Evolutionary conservation across 1,140 invertebrate genomes (phyloP), one percentile per base, ranked within the genome.

Genomic region (Leptinotarsa undecemlineata): DNA sequence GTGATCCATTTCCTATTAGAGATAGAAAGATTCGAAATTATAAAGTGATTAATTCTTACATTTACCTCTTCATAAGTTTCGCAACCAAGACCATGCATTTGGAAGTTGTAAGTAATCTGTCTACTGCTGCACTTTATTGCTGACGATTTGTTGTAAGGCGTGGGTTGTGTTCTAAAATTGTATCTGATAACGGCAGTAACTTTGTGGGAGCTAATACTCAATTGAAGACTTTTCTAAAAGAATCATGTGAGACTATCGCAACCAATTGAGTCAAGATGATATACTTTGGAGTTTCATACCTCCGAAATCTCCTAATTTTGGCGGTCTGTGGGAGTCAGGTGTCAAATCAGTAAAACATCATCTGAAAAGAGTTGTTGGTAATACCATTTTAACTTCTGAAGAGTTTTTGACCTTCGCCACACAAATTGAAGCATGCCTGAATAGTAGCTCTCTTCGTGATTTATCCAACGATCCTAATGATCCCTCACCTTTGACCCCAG

Each of bases 341-440:
- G 60, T 61, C n/a, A 75, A 71, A 71, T 21, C 14, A 5, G 21
- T 61, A 4, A 74, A 74, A 63, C n/a, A 47, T 48, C 73, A 74
- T 71, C 60, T 74, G 57, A 57, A 42, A 14, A 20, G 51, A 19
- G 33, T 74, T 48, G 13, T 71, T 3, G 26, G 26, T 11, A 5
- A 73, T 17, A 19, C 60, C 15, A 11, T 26, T 61, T 13, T 81
- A 64, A 74, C 76, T 20, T 82, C 75, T 26, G 82, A 85, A 75
- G 72, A 79, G 66, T 77, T 85, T 11, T 17, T 76, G 2, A 84
- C 82, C 4, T 33, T 83, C 0, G n/a, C 82, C 1, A 64, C 64
- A 8, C 77, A 85, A 67, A 80, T 81, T 14, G 81, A 83, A 73
- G 73, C 73, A 11, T 74, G 80, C 11, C 68, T 85, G 13, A 85